Percentiles rank a stretch among this genome's conserved stretches.
Evolutionary conservation across 2,888 invertebrate species (phyloP).

Genomic region (Oegoconia quadripuncta): DNA sequence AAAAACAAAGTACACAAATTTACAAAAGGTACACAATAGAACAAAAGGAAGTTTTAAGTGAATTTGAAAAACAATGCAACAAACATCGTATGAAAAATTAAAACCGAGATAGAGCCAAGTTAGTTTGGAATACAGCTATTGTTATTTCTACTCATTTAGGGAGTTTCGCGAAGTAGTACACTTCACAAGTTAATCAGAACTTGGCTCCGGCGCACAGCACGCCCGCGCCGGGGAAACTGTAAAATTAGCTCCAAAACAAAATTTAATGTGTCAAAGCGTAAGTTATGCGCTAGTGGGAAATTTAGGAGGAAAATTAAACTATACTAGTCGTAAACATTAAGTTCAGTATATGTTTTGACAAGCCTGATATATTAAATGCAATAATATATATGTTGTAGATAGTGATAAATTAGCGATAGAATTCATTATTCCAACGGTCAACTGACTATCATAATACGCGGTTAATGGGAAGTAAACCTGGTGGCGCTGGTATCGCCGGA

Average conservation of each 20-base stretch:
- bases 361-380: too few species aligned
- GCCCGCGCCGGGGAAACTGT: neutral
- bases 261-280: neutral
- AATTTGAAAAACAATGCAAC: neutral
- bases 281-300: neutral
- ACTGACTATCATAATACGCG: too few species aligned
- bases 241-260: constrained; percentile 1
- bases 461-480: too few species aligned
- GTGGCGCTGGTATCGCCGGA: too few species aligned
- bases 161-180: constrained; percentile 1
- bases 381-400: too few species aligned
- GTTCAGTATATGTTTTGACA: too few species aligned
- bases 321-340: too few species aligned
- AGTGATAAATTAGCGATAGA: too few species aligned
- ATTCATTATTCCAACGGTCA: too few species aligned
- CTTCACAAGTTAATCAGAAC: constrained; percentile 3
- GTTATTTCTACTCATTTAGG: neutral
- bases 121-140: neutral
- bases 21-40: too few species aligned
- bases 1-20: too few species aligned
- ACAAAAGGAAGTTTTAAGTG: neutral
- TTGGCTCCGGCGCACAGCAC: neutral
- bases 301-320: neutral
- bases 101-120: neutral
- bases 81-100: neutral